These are phyloP conservation scores for Pseudomyrmex sp. DNA, from an alignment of 1,140 invertebrate genomes.

Conservation along the genomic window DNA sequence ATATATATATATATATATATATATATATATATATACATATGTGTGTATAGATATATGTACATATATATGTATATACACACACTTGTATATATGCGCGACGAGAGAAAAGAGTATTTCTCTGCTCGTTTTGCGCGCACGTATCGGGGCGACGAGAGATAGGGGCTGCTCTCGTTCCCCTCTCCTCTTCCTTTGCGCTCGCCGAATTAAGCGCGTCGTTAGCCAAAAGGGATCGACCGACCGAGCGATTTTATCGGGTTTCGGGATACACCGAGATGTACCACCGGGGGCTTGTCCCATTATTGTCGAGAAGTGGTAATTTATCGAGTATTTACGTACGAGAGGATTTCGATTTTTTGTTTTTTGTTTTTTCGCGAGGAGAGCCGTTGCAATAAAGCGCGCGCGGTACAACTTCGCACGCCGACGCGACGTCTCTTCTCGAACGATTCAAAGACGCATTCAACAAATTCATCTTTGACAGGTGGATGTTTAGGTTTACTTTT, in stretches of 20 bases:
- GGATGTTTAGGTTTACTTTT: background rate
- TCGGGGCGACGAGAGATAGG: background rate
- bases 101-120: conserved; percentile 29
- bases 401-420: background rate
- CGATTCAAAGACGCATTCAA: background rate
- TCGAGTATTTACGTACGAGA: conserved; percentile 32
- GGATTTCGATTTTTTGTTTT: too few relatives aligned
- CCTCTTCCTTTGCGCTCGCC: background rate
- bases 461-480: background rate
- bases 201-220: conserved; percentile 57
- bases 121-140: conserved; percentile 45
- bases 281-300: conserved; percentile 38
- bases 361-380: background rate
- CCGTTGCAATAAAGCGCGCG: conserved; percentile 1
- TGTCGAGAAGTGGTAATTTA: conserved; percentile 14
- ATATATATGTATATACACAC: background rate
- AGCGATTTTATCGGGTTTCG: conserved; percentile 50
- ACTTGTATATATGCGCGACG: conserved; percentile 8
- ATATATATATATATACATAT: background rate
- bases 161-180: background rate
- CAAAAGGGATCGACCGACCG: conserved; percentile 33
- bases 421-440: background rate
- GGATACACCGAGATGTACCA: conserved; percentile 37
- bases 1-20: conserved; percentile 8
- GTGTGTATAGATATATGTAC: background rate